Percentiles rank a stretch among this genome's conserved stretches.
Evolutionary conservation across 2,797 vertebrate genomes (phyloP).

Genomic region (Gymnoscopelus braueri): DNA sequence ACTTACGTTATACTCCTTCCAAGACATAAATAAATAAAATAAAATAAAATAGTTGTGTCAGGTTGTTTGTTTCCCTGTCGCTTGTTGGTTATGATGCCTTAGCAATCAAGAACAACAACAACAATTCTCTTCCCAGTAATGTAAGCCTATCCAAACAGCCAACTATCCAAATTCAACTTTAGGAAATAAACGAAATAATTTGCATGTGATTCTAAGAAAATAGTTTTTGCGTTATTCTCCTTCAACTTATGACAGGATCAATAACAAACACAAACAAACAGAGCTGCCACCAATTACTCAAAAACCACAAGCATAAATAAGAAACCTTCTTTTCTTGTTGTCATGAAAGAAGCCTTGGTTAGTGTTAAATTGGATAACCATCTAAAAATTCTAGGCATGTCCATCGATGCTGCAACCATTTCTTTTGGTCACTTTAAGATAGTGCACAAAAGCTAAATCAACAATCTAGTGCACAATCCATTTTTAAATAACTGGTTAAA

Average conservation of each 20-base stretch:
- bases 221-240: not conserved
- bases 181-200: not conserved
- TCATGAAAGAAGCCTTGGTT: not conserved
- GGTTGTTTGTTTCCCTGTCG: slow-evolving; percentile 4
- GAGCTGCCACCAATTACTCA: not conserved
- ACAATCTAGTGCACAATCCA: not conserved
- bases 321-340: not conserved
- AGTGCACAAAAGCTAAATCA: not conserved
- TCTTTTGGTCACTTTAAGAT: not conserved
- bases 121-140: not conserved
- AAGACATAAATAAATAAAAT: too few relatives aligned
- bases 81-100: not conserved
- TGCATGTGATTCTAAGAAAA: not conserved
- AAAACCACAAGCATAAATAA: not conserved
- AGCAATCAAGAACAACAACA: not conserved
- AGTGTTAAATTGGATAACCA: not conserved
- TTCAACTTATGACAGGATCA: not conserved
- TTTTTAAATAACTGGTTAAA: not conserved
- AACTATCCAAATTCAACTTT: not conserved
- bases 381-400: not conserved
- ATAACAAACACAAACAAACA: slow-evolving; percentile 2
- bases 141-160: not conserved
- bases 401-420: not conserved
- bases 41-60: too few relatives aligned
- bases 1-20: too few relatives aligned